These are phyloP conservation scores for Euphydryas editha DNA, from an alignment of 2,888 invertebrate genomes.

Conservation along the genomic window DNA sequence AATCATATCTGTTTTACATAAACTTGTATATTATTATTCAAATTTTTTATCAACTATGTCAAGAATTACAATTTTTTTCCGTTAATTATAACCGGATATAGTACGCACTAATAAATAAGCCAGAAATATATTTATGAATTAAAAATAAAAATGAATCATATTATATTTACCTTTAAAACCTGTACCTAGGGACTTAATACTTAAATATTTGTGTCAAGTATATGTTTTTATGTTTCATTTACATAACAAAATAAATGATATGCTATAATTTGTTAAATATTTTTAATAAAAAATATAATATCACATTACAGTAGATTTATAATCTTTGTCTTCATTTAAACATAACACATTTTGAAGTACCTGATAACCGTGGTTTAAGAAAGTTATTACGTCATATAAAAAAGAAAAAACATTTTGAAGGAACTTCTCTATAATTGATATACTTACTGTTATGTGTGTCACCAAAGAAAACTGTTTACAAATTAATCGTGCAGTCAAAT, in stretches of 20 bases:
- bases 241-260: no score
- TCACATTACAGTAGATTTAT: no score
- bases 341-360: not conserved
- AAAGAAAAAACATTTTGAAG: not conserved
- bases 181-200: not conserved
- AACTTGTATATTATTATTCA: constrained; percentile 26
- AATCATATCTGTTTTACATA: constrained; percentile 13
- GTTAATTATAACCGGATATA: constrained; percentile 30
- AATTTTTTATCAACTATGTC: constrained; percentile 31
- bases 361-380: not conserved
- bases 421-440: not conserved
- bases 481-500: constrained; percentile 27
- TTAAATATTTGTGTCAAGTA: not conserved
- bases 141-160: not conserved
- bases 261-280: no score
- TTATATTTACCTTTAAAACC: not conserved
- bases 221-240: no score
- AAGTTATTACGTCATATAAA: not conserved
- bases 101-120: constrained; percentile 19
- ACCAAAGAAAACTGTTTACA: constrained; percentile 27
- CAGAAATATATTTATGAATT: not conserved
- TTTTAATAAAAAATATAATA: no score
- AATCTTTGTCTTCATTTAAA: not conserved
- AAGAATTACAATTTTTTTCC: constrained; percentile 28
- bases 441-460: constrained; percentile 13